phyloP scores from a whole-genome alignment of 2,888 invertebrate genomes.

The Teleiodes luculella region DNA sequence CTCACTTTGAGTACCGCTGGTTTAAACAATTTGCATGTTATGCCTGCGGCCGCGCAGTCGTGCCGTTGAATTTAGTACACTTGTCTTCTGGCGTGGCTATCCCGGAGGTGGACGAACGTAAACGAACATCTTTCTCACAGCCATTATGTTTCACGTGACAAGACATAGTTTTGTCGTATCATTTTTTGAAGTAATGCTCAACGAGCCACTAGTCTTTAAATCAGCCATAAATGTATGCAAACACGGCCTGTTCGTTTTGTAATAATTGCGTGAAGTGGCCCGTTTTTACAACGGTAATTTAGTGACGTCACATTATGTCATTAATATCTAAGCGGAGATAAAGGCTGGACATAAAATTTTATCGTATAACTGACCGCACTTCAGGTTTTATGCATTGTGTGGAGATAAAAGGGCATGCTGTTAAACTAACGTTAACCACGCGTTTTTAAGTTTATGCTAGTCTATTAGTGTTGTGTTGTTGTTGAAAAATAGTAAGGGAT shows the following conservation, averaged over 20 bases:
- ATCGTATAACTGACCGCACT: not conserved
- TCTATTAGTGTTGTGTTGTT: no score
- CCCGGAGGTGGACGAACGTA: not conserved
- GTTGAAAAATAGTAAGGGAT: no score
- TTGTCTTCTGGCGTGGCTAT: not conserved
- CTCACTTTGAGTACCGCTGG: not conserved
- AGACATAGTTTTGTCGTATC: no score
- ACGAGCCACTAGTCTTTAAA: no score
- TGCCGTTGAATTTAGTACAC: not conserved
- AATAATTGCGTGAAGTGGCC: slow-evolving; percentile 1
- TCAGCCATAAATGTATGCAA: no score
- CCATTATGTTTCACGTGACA: no score
- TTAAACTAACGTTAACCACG: no score
- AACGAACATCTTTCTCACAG: not conserved
- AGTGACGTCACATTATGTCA: not conserved
- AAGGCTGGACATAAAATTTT: not conserved
- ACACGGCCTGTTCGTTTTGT: not conserved
- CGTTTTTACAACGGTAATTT: not conserved
- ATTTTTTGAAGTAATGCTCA: no score
- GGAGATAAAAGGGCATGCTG: no score
- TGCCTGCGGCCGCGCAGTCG: not conserved
- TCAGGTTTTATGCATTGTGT: not conserved
- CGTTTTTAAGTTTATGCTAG: no score
- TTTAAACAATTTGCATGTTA: not conserved
- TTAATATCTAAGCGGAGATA: not conserved